A percentile compares a stretch with the other conserved stretches of the same genome.
Conservation (phyloP, 2,797 vertebrate genomes). For the Craterocephalus amniculus region DNA sequence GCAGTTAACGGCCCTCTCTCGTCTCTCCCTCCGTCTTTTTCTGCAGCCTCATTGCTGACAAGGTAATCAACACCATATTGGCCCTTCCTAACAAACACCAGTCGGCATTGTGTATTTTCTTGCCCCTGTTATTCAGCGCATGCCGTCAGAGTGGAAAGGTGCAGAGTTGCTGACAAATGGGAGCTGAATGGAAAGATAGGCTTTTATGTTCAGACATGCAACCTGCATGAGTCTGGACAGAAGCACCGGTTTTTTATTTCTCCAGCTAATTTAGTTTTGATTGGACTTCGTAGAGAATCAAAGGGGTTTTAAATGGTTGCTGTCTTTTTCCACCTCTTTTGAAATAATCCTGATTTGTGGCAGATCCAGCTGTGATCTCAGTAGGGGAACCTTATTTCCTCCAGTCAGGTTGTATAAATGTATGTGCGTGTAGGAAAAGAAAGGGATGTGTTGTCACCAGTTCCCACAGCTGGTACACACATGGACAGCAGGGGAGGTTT, state of each 20-base stretch:
- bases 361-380: constrained; percentile 65
- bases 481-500: constrained; percentile 69
- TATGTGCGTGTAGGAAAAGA: constrained; percentile 16
- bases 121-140: constrained; percentile 25
- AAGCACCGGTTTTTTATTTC: constrained; percentile 27
- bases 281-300: constrained; percentile 50
- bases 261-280: constrained; percentile 48
- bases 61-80: constrained; percentile 72
- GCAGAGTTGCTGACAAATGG: constrained; percentile 54
- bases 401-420: constrained; percentile 29
- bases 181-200: constrained; percentile 23
- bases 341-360: constrained; percentile 38
- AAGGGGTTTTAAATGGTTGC: constrained; percentile 34
- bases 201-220: constrained; percentile 28
- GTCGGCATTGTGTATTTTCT: constrained; percentile 56
- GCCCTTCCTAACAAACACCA: constrained; percentile 32
- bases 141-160: constrained; percentile 28
- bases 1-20: constrained; percentile 66
- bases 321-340: background rate
- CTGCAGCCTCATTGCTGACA: constrained; percentile 67
- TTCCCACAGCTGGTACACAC: constrained; percentile 76
- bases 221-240: constrained; percentile 45
- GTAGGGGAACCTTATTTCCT: constrained; percentile 42
- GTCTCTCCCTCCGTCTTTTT: constrained; percentile 57
- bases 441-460: constrained; percentile 49